Percentiles rank a stretch among this genome's conserved stretches.
Conservation (phyloP, 2,797 vertebrate species). For the Gallinago stenura region DNA sequence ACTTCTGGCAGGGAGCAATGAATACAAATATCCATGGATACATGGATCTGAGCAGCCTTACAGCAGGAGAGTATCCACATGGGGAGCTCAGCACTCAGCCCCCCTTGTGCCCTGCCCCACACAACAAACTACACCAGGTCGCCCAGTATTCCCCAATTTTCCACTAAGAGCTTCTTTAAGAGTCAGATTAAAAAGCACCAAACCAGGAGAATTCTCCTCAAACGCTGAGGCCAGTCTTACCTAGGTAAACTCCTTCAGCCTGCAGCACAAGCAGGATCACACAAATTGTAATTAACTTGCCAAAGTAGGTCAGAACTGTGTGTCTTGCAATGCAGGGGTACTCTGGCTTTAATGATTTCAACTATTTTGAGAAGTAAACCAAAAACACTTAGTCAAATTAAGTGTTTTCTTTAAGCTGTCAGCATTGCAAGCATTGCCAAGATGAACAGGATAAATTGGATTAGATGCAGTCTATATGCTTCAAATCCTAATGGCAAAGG, state of each 20-base stretch:
- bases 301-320: constrained; percentile 39
- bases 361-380: constrained; percentile 70
- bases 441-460: constrained; percentile 69
- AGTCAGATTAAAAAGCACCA: background rate
- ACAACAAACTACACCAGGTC: background rate
- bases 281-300: constrained; percentile 30
- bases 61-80: background rate
- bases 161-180: background rate
- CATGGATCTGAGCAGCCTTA: background rate
- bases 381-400: constrained; percentile 72
- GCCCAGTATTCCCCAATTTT: background rate
- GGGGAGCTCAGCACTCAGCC: background rate
- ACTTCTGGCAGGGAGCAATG: background rate
- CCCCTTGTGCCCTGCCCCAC: background rate
- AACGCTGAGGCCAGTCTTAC: background rate
- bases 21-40: background rate
- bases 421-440: constrained; percentile 42
- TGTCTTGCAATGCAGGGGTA: constrained; percentile 19
- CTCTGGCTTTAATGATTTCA: constrained; percentile 53
- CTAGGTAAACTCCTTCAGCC: constrained; percentile 9
- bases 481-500: constrained; percentile 46
- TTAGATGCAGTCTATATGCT: constrained; percentile 68
- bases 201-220: background rate
- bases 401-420: constrained; percentile 71
- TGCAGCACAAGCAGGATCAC: background rate